Evolutionary conservation across 92 coral and sea anemone genomes (phyloP).

Genomic region (Hydrozoanthus gracilis): DNA sequence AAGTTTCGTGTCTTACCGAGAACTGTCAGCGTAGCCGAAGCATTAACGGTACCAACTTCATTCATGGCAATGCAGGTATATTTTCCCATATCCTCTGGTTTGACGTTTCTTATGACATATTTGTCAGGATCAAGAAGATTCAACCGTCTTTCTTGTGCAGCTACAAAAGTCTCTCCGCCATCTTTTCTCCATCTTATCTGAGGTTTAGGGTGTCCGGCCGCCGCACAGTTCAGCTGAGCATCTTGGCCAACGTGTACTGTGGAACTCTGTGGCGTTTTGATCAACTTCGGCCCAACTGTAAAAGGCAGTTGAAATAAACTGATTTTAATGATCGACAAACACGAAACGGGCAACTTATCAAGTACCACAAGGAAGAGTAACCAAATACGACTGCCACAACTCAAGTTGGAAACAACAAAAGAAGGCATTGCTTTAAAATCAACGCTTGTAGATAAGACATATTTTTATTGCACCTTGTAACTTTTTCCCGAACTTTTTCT

Average conservation of each 20-base stretch:
- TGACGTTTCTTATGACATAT: slow-evolving; percentile 61
- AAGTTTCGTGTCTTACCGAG: slow-evolving; percentile 55
- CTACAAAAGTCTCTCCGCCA: slow-evolving; percentile 71
- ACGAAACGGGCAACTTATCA: too few relatives aligned
- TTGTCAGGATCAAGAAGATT: slow-evolving; percentile 32
- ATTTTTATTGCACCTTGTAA: too few relatives aligned
- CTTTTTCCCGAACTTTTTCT: too few relatives aligned
- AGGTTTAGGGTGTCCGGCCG: slow-evolving; percentile 78
- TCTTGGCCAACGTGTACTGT: slow-evolving; percentile 70
- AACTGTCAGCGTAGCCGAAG: slow-evolving; percentile 77
- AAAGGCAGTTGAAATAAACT: neutral
- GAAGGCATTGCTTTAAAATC: too few relatives aligned
- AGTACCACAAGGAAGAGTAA: too few relatives aligned
- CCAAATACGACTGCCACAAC: too few relatives aligned
- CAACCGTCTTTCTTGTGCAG: slow-evolving; percentile 74
- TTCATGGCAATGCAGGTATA: slow-evolving; percentile 80
- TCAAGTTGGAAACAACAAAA: too few relatives aligned
- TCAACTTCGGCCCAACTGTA: slow-evolving; percentile 71
- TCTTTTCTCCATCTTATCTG: slow-evolving; percentile 73
- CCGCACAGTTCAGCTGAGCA: slow-evolving; percentile 64
- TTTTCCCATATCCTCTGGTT: slow-evolving; percentile 69
- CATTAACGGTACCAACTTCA: slow-evolving; percentile 78
- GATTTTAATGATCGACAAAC: too few relatives aligned
- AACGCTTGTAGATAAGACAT: too few relatives aligned
- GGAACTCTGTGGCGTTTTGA: slow-evolving; percentile 48